Percentiles rank a stretch among this genome's conserved stretches.
Conservation (phyloP, 2,797 vertebrate species). For the Pelochelys cantorii region DNA sequence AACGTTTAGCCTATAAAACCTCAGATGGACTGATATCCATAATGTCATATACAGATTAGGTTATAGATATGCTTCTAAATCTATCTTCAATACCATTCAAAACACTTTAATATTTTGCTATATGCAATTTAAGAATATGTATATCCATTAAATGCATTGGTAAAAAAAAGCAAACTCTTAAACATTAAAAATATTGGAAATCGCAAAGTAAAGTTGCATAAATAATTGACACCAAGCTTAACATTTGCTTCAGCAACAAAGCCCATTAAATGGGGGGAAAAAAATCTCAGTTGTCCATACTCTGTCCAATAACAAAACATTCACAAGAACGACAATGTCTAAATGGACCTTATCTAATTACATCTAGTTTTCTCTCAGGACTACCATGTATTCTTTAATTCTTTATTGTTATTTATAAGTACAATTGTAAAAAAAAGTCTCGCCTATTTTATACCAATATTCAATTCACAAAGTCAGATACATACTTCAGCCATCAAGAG, state of each 20-base stretch:
- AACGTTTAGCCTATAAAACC: neutral
- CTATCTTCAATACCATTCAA: neutral
- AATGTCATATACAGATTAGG: neutral
- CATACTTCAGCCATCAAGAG: neutral
- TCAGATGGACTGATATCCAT: neutral
- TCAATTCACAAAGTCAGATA: rapidly evolving
- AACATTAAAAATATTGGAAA: neutral
- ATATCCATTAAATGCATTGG: neutral
- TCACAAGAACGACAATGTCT: neutral
- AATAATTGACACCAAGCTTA: neutral
- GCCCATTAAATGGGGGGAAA: neutral
- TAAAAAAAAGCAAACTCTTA: neutral
- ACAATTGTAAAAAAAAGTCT: neutral
- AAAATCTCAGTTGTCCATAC: neutral
- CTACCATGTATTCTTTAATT: neutral
- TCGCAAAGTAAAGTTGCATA: neutral
- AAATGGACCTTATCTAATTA: neutral
- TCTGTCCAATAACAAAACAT: neutral
- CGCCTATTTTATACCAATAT: neutral
- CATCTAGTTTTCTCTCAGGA: neutral
- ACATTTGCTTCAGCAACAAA: neutral
- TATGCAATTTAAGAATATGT: neutral
- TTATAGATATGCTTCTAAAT: neutral
- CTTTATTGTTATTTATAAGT: neutral
- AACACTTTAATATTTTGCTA: neutral